Evolutionary conservation across 2,888 invertebrate genomes (phyloP).

Genomic region (Agrotis clavis): DNA sequence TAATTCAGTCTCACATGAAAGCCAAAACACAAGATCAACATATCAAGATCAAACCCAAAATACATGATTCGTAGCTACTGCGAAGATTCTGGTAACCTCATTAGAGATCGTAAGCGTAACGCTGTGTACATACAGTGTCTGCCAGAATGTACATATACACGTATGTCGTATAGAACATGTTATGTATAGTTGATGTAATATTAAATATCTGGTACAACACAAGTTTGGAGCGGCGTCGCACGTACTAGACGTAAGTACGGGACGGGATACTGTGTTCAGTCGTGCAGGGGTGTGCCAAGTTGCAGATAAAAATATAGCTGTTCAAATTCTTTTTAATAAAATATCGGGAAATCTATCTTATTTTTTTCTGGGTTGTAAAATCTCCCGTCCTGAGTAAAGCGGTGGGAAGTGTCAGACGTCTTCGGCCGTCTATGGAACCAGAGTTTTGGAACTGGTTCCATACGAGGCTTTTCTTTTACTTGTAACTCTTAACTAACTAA

Average conservation of each 20-base stretch:
- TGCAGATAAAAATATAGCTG: background rate
- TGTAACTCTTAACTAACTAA: no score
- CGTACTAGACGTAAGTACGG: conserved; percentile 69
- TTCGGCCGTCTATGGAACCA: no score
- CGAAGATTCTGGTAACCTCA: conserved; percentile 40
- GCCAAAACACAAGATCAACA: conserved; percentile 9
- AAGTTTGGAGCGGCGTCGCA: conserved; percentile 70
- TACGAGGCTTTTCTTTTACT: no score
- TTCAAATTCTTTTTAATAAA: background rate
- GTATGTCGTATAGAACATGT: background rate
- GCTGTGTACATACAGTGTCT: conserved; percentile 21
- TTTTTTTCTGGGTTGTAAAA: no score
- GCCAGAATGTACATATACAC: conserved; percentile 12
- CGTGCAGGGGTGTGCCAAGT: conserved; percentile 53
- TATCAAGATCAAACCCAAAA: conserved; percentile 20
- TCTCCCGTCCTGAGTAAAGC: no score
- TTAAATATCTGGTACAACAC: conserved; percentile 67
- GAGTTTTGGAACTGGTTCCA: no score
- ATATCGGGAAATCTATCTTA: background rate
- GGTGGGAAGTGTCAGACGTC: no score
- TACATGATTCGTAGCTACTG: conserved; percentile 22
- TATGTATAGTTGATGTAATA: conserved; percentile 61
- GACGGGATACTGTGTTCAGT: conserved; percentile 72
- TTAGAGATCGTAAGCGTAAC: conserved; percentile 36
- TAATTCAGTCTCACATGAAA: conserved; percentile 21